Conservation (phyloP, 2,888 invertebrate genomes). For the Tineola bisselliella region DNA sequence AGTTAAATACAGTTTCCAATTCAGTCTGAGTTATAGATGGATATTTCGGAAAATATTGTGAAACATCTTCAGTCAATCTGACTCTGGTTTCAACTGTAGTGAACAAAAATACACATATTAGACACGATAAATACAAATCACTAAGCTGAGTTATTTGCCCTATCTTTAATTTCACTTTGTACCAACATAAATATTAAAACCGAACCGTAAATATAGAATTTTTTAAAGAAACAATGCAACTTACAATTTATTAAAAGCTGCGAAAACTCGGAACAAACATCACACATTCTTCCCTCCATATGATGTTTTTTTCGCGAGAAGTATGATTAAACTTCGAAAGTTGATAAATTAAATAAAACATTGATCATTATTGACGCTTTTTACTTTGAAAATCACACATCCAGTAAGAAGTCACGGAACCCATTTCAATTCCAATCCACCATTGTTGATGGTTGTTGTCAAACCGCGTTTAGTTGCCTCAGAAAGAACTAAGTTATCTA, state of each 20-base stretch:
- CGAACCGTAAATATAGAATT: background rate
- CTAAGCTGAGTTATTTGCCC: slow-evolving; percentile 10
- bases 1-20: slow-evolving; percentile 83
- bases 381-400: slow-evolving; percentile 44
- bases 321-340: slow-evolving; percentile 55
- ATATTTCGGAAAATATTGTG: slow-evolving; percentile 80
- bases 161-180: background rate
- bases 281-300: slow-evolving; percentile 79
- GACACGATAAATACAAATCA: slow-evolving; percentile 21
- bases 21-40: slow-evolving; percentile 80
- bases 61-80: slow-evolving; percentile 79
- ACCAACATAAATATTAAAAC: background rate
- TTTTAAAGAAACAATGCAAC: slow-evolving; percentile 61
- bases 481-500: background rate
- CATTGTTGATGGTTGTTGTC: slow-evolving; percentile 66
- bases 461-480: slow-evolving; percentile 39
- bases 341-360: slow-evolving; percentile 40
- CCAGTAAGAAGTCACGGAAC: slow-evolving; percentile 51
- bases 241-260: slow-evolving; percentile 81
- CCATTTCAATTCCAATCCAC: slow-evolving; percentile 41
- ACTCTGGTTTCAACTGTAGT: slow-evolving; percentile 34
- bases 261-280: slow-evolving; percentile 94
- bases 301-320: slow-evolving; percentile 43
- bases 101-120: slow-evolving; percentile 12
- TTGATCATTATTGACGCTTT: slow-evolving; percentile 63